phyloP scores from a whole-genome alignment of 2,888 invertebrate species.

The Apocheima hispidaria region DNA sequence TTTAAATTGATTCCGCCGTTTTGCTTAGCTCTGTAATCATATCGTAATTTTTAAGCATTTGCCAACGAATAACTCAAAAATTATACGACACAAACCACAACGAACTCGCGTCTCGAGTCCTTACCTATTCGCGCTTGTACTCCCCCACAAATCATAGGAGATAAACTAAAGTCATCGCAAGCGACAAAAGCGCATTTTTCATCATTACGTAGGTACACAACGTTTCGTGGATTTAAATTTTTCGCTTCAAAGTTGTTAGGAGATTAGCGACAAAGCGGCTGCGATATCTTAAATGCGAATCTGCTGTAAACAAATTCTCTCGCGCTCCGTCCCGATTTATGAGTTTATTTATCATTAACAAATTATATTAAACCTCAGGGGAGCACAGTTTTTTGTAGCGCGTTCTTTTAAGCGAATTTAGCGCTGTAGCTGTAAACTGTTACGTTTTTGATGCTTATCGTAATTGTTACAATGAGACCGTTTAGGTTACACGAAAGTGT shows the following conservation, averaged over 20 bases:
- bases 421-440: slow-evolving; percentile 54
- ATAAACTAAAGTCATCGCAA: slow-evolving; percentile 49
- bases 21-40: too few species aligned
- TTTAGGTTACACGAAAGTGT: slow-evolving; percentile 44
- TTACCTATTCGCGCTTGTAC: slow-evolving; percentile 40
- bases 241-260: slow-evolving; percentile 83
- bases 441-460: slow-evolving; percentile 71
- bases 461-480: slow-evolving; percentile 60
- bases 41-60: background rate
- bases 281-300: slow-evolving; percentile 85
- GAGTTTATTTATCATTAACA: slow-evolving; percentile 87
- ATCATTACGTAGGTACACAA: slow-evolving; percentile 70
- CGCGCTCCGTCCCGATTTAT: slow-evolving; percentile 79
- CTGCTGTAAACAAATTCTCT: slow-evolving; percentile 86
- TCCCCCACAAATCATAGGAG: slow-evolving; percentile 44
- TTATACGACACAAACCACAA: slow-evolving; percentile 14
- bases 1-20: too few species aligned
- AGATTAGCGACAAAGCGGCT: slow-evolving; percentile 84
- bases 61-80: background rate
- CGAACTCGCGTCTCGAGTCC: slow-evolving; percentile 15
- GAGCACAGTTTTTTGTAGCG: slow-evolving; percentile 74
- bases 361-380: slow-evolving; percentile 84
- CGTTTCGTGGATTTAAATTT: slow-evolving; percentile 78
- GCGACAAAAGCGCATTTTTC: slow-evolving; percentile 65
- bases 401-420: slow-evolving; percentile 66